These are phyloP conservation scores for Latheticus oryzae DNA, from an alignment of 2,888 invertebrate species.

Conservation along the genomic window DNA sequence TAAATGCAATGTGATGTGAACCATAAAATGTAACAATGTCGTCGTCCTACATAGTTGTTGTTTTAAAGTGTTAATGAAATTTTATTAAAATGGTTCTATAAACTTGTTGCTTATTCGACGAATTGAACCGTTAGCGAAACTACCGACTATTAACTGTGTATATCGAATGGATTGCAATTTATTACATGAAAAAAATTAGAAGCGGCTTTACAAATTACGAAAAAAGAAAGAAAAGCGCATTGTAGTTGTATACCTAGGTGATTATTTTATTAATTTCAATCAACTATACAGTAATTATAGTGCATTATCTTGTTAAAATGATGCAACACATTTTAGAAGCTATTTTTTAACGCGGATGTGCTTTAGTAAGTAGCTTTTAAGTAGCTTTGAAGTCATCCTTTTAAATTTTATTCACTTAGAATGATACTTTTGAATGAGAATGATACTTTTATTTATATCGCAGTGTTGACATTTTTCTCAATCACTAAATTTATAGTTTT, in stretches of 20 bases:
- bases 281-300: background rate
- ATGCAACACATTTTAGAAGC: background rate
- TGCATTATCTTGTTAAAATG: background rate
- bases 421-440: no score
- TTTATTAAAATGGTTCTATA: constrained; percentile 2
- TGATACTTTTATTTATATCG: no score
- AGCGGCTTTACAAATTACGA: background rate
- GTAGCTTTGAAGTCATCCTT: no score
- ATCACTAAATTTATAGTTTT: no score
- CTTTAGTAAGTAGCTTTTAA: no score
- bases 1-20: constrained; percentile 2
- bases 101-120: constrained; percentile 9
- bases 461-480: no score
- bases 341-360: no score
- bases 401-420: no score
- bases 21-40: constrained; percentile 3
- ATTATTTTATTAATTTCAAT: constrained; percentile 4
- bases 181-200: background rate
- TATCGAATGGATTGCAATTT: no score
- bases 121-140: background rate
- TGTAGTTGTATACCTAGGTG: background rate
- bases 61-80: background rate
- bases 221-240: constrained; percentile 14
- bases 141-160: no score
- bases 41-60: constrained; percentile 1